phyloP scores from a whole-genome alignment of 2,113 vertebrate genomes.

The Progne subis region DNA sequence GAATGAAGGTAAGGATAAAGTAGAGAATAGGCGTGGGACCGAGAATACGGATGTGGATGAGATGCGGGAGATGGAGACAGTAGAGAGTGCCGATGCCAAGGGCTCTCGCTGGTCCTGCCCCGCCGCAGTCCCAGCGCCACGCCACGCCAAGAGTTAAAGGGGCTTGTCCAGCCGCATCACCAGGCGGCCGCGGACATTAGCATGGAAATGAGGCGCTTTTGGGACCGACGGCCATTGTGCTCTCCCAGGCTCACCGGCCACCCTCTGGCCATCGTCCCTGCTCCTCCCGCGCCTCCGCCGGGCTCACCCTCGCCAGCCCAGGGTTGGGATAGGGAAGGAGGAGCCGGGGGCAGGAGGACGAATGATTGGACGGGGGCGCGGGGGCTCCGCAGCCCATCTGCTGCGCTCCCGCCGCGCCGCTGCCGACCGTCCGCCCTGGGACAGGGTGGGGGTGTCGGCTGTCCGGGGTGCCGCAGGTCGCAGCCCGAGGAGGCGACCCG shows the following conservation, averaged over 20 bases:
- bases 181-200: constrained; percentile 33
- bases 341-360: not conserved
- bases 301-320: not conserved
- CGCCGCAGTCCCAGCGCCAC: not conserved
- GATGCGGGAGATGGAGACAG: not conserved
- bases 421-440: not conserved
- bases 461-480: not conserved
- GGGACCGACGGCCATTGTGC: constrained; percentile 51
- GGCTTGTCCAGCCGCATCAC: constrained; percentile 23
- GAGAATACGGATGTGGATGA: too few species aligned
- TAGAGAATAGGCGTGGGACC: not conserved
- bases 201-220: constrained; percentile 60
- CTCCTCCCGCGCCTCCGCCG: not conserved
- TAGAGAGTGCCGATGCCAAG: not conserved
- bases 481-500: not conserved
- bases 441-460: not conserved
- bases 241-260: not conserved
- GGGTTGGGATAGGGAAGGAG: not conserved
- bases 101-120: not conserved
- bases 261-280: not conserved
- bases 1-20: not conserved
- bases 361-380: not conserved
- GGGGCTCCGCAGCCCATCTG: constrained; percentile 58
- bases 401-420: not conserved
- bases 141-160: constrained; percentile 47